phyloP scores from a whole-genome alignment of 2,113 vertebrate genomes.

The Pseudorectes ferrugineus region DNA sequence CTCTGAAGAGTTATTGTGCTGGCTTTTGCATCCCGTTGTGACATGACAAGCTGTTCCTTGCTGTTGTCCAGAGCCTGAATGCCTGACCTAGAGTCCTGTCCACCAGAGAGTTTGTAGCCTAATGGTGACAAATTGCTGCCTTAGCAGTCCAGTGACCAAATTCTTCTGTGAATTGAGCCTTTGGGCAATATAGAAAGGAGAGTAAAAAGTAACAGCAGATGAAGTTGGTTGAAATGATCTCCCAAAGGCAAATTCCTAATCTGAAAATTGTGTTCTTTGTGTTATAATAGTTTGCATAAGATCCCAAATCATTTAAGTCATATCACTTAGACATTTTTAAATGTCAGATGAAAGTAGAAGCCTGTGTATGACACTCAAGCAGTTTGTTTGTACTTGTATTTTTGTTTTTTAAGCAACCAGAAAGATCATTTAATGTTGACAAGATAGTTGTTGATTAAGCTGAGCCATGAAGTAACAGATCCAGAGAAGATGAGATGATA shows the following conservation, averaged over 20 bases:
- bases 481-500: constrained; percentile 11
- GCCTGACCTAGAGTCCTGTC: not conserved
- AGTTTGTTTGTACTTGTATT: not conserved
- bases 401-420: not conserved
- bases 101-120: not conserved
- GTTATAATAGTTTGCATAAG: not conserved
- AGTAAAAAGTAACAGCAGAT: not conserved
- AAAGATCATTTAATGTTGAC: not conserved
- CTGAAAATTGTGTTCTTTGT: not conserved
- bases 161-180: not conserved
- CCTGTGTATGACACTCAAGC: not conserved
- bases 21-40: not conserved
- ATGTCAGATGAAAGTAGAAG: constrained; percentile 1
- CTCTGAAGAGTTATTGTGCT: not conserved
- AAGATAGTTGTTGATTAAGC: constrained; percentile 45
- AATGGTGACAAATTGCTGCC: not conserved
- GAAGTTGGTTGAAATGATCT: not conserved
- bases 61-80: not conserved
- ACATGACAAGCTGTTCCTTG: not conserved
- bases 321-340: not conserved
- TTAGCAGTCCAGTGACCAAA: not conserved
- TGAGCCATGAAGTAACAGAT: constrained; percentile 32
- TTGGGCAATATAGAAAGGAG: not conserved
- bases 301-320: not conserved
- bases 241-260: not conserved